Base-by-base conservation (phyloP, 64 coral and sea anemone species). In the Hydrozoanthus tunicans region DNA sequence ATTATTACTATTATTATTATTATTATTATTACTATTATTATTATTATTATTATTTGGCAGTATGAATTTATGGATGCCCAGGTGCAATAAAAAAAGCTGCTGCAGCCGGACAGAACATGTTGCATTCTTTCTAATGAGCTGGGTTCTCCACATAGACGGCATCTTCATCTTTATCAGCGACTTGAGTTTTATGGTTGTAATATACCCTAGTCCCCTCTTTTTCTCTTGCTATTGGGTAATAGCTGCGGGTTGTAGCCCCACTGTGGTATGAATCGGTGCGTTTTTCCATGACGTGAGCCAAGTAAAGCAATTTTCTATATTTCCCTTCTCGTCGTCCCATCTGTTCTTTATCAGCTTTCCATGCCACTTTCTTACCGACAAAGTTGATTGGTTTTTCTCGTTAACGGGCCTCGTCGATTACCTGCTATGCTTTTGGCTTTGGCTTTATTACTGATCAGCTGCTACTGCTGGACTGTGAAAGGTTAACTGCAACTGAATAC, bases 331-430 rank as follows among this genome's bases (percentile, higher is more conserved):
- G 68, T 88, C 64, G 3, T 88, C 83, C 83, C 83, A 88, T 88
- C 83, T 88, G n/a, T 62, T 82, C 58, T 88, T 88, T 9, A 88
- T 69, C 13, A 88, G 54, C 83, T 70, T 88, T 88, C 83, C 83
- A 8, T 88, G 83, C 83, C 83, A 88, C 61, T 66, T 88, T 70
- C 61, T 59, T 88, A 52, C 83, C 57, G n/a, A 82, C 0, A 82
- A 26, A n/a, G n/a, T 82, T 63, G 63, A 25, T 51, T 82, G 58
- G n/a, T 62, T 9, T 6, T 43, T 43, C 32, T 43, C 32, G 32
- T 43, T 43, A 43, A 43, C 32, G 32, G 32, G 32, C 32, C 32
- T 43, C 2, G 32, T 43, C 0, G 32, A 43, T 43, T 43, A 43
- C 32, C 32, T 43, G 32, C 32, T 43, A 43, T 43, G 32, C 32